phyloP scores from a whole-genome alignment of 1,140 invertebrate genomes.

The Euglossa dilemma region DNA sequence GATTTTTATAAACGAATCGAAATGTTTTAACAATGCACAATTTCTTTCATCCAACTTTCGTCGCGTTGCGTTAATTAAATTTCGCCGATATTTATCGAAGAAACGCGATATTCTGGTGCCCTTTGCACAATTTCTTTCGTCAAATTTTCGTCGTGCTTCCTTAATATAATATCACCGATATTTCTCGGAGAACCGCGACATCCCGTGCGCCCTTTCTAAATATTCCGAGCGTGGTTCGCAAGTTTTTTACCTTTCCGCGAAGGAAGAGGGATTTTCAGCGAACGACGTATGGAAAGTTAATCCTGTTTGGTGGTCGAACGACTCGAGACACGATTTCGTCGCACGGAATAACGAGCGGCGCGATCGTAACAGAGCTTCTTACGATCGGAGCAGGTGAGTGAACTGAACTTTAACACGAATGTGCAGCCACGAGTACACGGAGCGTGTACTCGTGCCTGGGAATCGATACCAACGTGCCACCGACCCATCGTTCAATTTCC shows the following conservation, averaged over 20 bases:
- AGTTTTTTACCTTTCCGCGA: background rate
- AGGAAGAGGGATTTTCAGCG: background rate
- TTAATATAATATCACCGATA: too few relatives aligned
- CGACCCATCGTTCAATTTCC: constrained; percentile 62
- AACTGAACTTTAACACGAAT: constrained; percentile 56
- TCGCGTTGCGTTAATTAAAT: too few relatives aligned
- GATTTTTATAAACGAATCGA: too few relatives aligned
- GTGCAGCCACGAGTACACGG: constrained; percentile 32
- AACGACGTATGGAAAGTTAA: background rate
- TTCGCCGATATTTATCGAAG: too few relatives aligned
- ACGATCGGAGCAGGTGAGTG: constrained; percentile 29
- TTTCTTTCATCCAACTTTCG: too few relatives aligned
- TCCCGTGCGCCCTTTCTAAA: too few relatives aligned
- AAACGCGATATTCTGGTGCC: too few relatives aligned
- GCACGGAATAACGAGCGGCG: background rate
- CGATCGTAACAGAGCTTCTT: background rate
- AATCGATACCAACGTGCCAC: constrained; percentile 62
- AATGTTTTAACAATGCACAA: too few relatives aligned
- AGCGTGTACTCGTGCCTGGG: constrained; percentile 27
- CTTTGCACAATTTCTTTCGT: too few relatives aligned
- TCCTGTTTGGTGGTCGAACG: background rate
- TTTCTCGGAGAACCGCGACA: too few relatives aligned
- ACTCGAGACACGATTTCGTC: background rate
- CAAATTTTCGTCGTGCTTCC: too few relatives aligned
- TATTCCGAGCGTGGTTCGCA: too few relatives aligned